Conservation (phyloP, 2,888 invertebrate genomes). For the Habroteleia sp. region DNA sequence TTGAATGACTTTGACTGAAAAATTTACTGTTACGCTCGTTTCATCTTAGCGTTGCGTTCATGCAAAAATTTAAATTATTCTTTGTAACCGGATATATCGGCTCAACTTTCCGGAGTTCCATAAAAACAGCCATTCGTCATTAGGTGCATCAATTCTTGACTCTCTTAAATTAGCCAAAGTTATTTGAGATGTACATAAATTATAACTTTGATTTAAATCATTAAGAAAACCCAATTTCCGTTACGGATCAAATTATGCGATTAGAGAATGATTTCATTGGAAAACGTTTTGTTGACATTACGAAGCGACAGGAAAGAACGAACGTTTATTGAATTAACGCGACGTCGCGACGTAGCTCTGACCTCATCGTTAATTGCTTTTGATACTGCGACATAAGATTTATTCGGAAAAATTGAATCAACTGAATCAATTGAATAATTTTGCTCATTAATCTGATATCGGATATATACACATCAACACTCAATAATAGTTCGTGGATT, state of each 20-base stretch:
- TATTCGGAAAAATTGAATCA: conserved; percentile 26
- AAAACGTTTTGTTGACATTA: conserved; percentile 52
- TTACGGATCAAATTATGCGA: conserved; percentile 13
- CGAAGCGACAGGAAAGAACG: conserved; percentile 28
- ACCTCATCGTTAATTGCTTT: conserved; percentile 30
- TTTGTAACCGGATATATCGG: conserved; percentile 6
- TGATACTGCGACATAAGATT: conserved; percentile 26
- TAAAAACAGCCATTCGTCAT: conserved; percentile 2
- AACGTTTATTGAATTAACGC: conserved; percentile 44
- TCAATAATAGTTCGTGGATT: conserved; percentile 1
- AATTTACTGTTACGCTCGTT: conserved; percentile 31
- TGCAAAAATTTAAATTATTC: conserved; percentile 34
- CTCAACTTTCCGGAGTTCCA: neutral
- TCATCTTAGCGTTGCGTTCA: neutral
- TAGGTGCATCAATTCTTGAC: conserved; percentile 5
- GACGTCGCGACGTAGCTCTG: conserved; percentile 11
- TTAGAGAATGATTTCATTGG: conserved; percentile 28
- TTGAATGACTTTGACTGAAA: conserved; percentile 38
- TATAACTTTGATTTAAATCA: conserved; percentile 16
- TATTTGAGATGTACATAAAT: conserved; percentile 32
- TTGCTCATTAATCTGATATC: conserved; percentile 19
- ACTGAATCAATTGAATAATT: conserved; percentile 26
- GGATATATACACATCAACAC: conserved; percentile 4
- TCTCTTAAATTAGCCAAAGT: neutral
- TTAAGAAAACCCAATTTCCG: conserved; percentile 42